phyloP scores from a whole-genome alignment of 2,888 invertebrate species.

The Metellina segmentata region DNA sequence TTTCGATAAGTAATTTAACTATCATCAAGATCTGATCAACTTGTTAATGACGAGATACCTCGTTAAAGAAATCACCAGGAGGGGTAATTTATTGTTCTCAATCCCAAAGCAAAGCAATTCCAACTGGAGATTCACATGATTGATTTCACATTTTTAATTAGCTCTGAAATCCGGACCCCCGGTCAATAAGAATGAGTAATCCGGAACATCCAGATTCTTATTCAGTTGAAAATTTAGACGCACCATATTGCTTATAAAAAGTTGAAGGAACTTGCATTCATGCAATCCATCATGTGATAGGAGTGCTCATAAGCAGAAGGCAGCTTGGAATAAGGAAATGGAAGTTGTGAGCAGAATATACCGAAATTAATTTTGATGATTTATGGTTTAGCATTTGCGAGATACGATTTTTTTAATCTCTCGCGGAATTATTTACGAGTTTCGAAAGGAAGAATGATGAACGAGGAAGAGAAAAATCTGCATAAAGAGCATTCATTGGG shows the following conservation, averaged over 20 bases:
- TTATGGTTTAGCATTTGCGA: slow-evolving; percentile 46
- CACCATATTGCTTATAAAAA: background rate
- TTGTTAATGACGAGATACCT: too few species aligned
- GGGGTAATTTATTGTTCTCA: too few species aligned
- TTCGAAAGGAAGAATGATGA: slow-evolving; percentile 32
- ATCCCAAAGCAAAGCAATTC: too few species aligned
- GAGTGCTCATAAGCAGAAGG: background rate
- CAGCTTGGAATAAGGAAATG: slow-evolving; percentile 20
- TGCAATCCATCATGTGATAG: slow-evolving; percentile 18
- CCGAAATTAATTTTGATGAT: slow-evolving; percentile 66
- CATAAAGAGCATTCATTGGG: background rate
- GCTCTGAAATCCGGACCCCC: too few species aligned
- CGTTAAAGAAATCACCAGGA: too few species aligned
- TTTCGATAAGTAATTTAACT: too few species aligned
- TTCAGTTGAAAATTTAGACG: background rate
- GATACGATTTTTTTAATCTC: background rate
- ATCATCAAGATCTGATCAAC: too few species aligned
- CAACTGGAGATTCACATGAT: too few species aligned
- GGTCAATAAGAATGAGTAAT: too few species aligned
- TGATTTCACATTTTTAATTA: too few species aligned
- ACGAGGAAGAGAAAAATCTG: background rate
- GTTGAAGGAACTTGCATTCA: background rate
- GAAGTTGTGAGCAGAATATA: slow-evolving; percentile 6
- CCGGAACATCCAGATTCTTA: background rate
- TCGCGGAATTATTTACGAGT: slow-evolving; percentile 28